phyloP scores from a whole-genome alignment of 2,797 vertebrate species.

The Phaenicophaeus curvirostris region DNA sequence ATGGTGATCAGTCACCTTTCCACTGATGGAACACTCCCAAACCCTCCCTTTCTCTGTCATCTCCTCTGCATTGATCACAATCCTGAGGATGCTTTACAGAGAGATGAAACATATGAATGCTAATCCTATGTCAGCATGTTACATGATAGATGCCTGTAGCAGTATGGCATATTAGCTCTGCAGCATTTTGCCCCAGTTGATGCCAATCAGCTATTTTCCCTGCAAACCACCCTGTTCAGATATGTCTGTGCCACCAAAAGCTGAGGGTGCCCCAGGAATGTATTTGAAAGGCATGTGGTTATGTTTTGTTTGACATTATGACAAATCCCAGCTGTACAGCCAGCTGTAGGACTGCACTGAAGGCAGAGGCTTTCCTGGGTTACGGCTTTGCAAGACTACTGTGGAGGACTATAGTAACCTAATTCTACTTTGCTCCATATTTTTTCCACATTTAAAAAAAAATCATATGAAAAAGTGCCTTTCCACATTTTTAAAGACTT shows the following conservation, averaged over 20 bases:
- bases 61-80: not conserved
- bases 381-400: not conserved
- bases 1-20: not conserved
- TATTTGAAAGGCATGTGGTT: not conserved
- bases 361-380: not conserved
- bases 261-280: not conserved
- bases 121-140: not conserved
- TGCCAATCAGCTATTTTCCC: not conserved
- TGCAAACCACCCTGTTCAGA: not conserved
- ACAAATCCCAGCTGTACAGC: constrained; percentile 26
- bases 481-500: not conserved
- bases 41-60: not conserved
- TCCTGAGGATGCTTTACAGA: not conserved
- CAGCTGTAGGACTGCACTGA: accelerated
- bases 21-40: not conserved
- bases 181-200: not conserved
- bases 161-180: not conserved
- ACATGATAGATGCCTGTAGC: not conserved
- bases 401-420: not conserved
- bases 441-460: not conserved
- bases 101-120: not conserved
- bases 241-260: not conserved
- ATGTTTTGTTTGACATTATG: not conserved
- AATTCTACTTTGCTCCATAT: not conserved
- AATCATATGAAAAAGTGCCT: not conserved